Base-by-base conservation (phyloP, 2,797 vertebrate genomes). In the Vipera ursinii region DNA sequence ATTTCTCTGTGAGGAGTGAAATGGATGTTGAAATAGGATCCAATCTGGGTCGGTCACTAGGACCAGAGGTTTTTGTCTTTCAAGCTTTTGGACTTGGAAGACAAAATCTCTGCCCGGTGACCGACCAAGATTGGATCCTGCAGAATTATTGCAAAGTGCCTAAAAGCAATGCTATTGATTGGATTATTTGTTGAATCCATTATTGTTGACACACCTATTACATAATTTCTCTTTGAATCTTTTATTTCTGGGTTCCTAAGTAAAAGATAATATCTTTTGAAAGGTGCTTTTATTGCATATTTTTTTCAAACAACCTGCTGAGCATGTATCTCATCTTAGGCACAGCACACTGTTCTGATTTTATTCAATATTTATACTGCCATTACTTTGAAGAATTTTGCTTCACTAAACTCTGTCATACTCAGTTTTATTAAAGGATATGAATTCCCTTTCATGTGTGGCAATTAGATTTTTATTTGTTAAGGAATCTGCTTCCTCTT, bases 301-400 rank as follows among this genome's bases (percentile, higher is more conserved):
- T 94, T 82, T 82, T 90, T 92, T 90, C 91, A 91, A 93, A 96
- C 65, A 59, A 78, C 92, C 94, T 91, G 44, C 88, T 93, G 90
- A 73, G 93, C 28, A 0, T 0, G 48, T 90, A 89, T 89, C 60
- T 90, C 78, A 32, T 86, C 94, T 93, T 57, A 90, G 88, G 24
- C 91, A 78, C 86, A 95, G 63, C 89, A 93, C 92, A 92, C 94
- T 95, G 78, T 86, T 59, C 57, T 78, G n/a, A 94, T 91, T 94
- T 95, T 91, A 86, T 95, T 95, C 90, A 92, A 38, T 91, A 93
- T 96, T 95, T 96, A 59, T 93, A 90, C 38, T 78, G 56, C 12
- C 92, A 89, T 89, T 92, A 82, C 94, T 95, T 95, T 95, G 95
- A 96, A 95, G 93, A 92, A 78, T 94, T 96, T 92, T 93, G 91